Percentiles rank a stretch among this genome's conserved stretches.
Evolutionary conservation across 2,113 vertebrate genomes (phyloP).

Genomic region (Scomber scombrus): DNA sequence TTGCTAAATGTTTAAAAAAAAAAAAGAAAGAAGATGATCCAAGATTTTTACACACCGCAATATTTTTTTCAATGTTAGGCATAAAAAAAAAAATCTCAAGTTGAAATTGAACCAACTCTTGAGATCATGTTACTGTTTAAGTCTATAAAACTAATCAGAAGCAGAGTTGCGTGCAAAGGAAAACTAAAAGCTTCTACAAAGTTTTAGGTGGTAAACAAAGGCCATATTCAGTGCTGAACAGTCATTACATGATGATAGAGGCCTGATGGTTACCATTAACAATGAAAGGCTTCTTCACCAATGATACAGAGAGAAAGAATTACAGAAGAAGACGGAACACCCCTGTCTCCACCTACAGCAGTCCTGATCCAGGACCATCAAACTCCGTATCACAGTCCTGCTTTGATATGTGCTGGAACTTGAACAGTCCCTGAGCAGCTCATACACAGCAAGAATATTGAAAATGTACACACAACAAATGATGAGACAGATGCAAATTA

Average conservation of each 20-base stretch:
- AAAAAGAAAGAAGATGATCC: too few relatives aligned
- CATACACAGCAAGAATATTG: background rate
- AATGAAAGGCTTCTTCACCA: background rate
- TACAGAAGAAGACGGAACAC: background rate
- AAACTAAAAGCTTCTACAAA: background rate
- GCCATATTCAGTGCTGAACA: background rate
- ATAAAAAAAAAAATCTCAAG: background rate
- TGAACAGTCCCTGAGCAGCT: background rate
- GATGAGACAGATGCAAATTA: background rate
- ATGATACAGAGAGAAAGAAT: background rate
- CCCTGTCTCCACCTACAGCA: background rate
- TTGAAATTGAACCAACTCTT: background rate
- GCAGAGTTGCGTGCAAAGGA: constrained; percentile 6
- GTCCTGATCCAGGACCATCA: background rate
- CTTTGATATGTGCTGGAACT: too few relatives aligned
- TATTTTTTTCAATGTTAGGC: too few relatives aligned
- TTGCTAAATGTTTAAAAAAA: too few relatives aligned
- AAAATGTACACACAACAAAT: background rate
- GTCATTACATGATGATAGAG: background rate
- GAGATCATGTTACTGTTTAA: background rate
- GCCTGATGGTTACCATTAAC: constrained; percentile 6
- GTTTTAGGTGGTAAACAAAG: constrained; percentile 13
- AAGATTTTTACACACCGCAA: too few relatives aligned
- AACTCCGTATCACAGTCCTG: background rate
- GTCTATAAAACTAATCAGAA: constrained; percentile 4